These are phyloP conservation scores for Mus spicilegus DNA, from an alignment of 2,113 vertebrate genomes.

Conservation along the genomic window DNA sequence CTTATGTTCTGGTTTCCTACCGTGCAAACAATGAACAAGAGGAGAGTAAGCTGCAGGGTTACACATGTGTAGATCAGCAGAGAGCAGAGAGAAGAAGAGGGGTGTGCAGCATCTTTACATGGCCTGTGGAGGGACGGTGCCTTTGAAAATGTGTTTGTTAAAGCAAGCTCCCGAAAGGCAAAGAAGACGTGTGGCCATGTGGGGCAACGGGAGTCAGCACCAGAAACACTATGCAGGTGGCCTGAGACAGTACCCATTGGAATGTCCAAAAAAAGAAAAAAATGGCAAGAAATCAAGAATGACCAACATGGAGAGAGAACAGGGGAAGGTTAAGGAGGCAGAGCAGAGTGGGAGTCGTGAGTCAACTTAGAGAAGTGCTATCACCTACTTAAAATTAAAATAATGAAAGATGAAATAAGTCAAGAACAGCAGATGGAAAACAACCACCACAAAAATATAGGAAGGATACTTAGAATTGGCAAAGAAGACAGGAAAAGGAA, in stretches of 20 bases:
- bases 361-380: not conserved
- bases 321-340: rapidly evolving
- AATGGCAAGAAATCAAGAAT: not conserved
- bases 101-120: not conserved
- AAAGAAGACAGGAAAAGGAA: not conserved
- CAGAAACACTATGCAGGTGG: not conserved
- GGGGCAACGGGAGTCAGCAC: not conserved
- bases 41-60: not conserved
- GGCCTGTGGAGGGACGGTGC: not conserved
- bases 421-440: not conserved
- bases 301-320: not conserved
- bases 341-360: not conserved
- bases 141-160: not conserved
- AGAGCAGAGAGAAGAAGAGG: not conserved
- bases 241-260: not conserved
- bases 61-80: not conserved
- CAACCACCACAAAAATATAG: not conserved
- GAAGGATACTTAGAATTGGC: not conserved
- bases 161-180: not conserved
- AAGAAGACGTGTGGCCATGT: not conserved
- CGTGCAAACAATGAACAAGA: not conserved
- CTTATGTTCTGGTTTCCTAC: not conserved
- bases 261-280: not conserved
- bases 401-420: not conserved
- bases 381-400: conserved; percentile 4